Base-by-base conservation (phyloP, 2,113 vertebrate species). In the Lagopus muta region DNA sequence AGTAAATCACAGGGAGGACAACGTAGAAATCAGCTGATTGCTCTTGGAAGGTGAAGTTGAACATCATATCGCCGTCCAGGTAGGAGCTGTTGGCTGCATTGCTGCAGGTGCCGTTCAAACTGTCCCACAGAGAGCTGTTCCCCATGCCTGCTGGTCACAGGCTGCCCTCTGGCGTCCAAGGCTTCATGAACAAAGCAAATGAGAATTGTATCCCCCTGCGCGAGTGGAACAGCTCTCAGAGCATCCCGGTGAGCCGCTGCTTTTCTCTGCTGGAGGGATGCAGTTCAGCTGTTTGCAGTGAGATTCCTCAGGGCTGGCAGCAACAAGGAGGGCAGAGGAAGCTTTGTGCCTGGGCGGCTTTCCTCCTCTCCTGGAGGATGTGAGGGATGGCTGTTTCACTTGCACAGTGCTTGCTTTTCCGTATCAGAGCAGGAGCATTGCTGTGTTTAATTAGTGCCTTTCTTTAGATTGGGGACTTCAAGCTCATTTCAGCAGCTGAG, bases 1-100 rank as follows among this genome's bases (percentile, higher is more conserved):
- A 98, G 95, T 99, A 99, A 82, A 98, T 98, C 48, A 98, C 94
- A 0, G 99, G 99, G 14, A 99, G 95, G 45, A 98, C 93, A 36
- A 99, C 17, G 0, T 99, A 99, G 25, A 99, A 98, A 71, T 98
- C 98, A 0, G 97, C 97, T 55, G 92, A 95, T 2, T 91, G 92
- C 43, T 97, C 97, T 1, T 94, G 89, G 54, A 79, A 70, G 11
- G 94, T 94, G 19, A 70, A 50, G 36, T 97, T 97, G 81, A 91
- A 60, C 16, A 28, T 52, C n/a, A 89, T 74, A 65, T 76, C 54
- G 8, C 89, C 95, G 73, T 94, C 85, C 55, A 25, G 8, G 27
- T 92, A 88, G 86, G 84, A 89, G 66, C 76, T 48, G 30, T 90
- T 42, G 28, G 67, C 67, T 10, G 54, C 0, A 0, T 8, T 58